Base-by-base conservation (phyloP, 2,113 vertebrate genomes). In the Sceloporus tristichus region DNA sequence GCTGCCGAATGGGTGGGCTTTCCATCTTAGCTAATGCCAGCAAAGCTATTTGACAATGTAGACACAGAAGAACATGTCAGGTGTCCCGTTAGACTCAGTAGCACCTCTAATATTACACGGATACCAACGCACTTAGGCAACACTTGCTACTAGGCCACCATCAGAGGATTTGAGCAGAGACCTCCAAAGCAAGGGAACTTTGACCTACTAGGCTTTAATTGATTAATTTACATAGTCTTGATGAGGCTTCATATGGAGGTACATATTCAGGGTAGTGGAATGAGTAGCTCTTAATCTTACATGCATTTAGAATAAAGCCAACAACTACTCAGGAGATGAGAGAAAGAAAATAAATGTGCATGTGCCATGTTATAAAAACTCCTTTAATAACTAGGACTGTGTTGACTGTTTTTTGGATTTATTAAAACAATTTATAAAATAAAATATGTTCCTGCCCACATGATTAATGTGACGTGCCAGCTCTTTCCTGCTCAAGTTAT, bases 361-460 rank as follows among this genome's bases (percentile, higher is more conserved):
- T 93, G 91, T 89, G 90, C 74, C 87, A 21, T 71, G 1, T 93
- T 94, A 93, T 93, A 91, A 91, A 91, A 95, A 95, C 93, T 94
- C 93, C 91, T 89, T 91, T 88, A 81, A 88, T 87, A 77, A 92
- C 79, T 75, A 66, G 89, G 92, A 91, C 90, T 82, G 84, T 90
- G 88, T 77, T 90, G 94, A 94, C 94, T 95, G 94, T 94, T 95
- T 95, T 95, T 94, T 94, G 92, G 92, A 95, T 95, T 94, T 94
- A 93, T 92, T 92, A 90, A 92, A 93, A 91, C 79, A 85, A 92
- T 94, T 90, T 53, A 90, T 90, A 78, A 92, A 91, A 92, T 91
- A 92, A 96, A 94, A 94, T 93, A 88, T 88, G 90, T 90, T 93
- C 91, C 93, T 96, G 79, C 90, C 82, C 65, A 91, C 62, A 84